phyloP scores from a whole-genome alignment of 2,113 vertebrate species.

The Odobenus rosmarus region DNA sequence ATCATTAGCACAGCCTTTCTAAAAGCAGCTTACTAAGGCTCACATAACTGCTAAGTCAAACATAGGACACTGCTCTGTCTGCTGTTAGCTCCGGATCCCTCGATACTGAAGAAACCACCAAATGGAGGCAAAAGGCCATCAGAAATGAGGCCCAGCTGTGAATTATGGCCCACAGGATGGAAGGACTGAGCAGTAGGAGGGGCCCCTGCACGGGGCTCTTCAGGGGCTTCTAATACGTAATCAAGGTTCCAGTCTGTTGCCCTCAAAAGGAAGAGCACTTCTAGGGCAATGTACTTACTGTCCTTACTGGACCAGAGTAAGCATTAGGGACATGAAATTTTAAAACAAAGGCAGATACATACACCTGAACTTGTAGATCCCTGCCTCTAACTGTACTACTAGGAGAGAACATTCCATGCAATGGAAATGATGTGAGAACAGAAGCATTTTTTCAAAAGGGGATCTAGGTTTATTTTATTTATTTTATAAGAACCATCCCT shows the following conservation, averaged over 20 bases:
- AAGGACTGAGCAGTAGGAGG: not conserved
- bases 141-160: not conserved
- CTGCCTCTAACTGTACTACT: not conserved
- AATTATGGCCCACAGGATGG: fast-evolving
- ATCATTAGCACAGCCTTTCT: constrained; percentile 42
- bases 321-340: fast-evolving
- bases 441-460: not conserved
- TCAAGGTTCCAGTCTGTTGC: not conserved
- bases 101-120: not conserved
- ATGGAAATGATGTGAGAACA: not conserved
- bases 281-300: not conserved
- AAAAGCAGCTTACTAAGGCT: constrained; percentile 4
- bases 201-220: not conserved
- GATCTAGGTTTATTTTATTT: not conserved
- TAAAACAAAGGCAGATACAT: not conserved
- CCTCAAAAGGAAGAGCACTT: not conserved
- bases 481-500: not conserved
- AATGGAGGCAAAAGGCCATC: not conserved
- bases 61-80: not conserved
- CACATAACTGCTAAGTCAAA: not conserved
- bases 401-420: not conserved
- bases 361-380: not conserved
- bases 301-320: not conserved
- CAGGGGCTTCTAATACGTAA: not conserved
- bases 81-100: not conserved